Evolutionary conservation across 2,888 invertebrate species (phyloP).

Genomic region (Phytoseiulus persimilis): DNA sequence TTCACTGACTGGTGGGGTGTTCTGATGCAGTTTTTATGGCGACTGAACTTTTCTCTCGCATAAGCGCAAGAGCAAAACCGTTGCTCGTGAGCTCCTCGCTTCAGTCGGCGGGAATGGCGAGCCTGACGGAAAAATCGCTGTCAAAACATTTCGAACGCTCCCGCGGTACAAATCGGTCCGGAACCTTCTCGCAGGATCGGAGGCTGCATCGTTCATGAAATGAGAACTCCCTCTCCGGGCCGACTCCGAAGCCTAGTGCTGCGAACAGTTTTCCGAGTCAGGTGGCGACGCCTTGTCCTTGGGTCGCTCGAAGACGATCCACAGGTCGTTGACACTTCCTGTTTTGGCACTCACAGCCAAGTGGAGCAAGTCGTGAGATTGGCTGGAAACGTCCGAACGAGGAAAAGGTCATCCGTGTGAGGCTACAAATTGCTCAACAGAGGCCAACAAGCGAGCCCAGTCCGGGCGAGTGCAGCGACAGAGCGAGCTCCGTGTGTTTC

Average conservation of each 20-base stretch:
- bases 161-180: too few species aligned
- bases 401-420: neutral
- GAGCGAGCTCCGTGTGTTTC: neutral
- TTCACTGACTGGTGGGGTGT: neutral
- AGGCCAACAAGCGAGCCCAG: neutral
- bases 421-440: slow-evolving; percentile 5
- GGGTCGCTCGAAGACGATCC: neutral
- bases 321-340: neutral
- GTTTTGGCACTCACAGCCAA: neutral
- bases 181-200: too few species aligned
- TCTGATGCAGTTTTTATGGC: neutral
- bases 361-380: neutral
- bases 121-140: too few species aligned
- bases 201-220: too few species aligned
- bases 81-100: neutral
- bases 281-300: neutral
- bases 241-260: too few species aligned
- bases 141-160: too few species aligned
- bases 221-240: too few species aligned
- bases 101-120: neutral
- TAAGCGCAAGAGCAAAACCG: neutral
- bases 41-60: neutral
- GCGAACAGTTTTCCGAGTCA: too few species aligned
- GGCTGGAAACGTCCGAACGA: neutral
- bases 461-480: neutral